phyloP scores from a whole-genome alignment of 2,888 invertebrate species.

The Tolmerus cingulatus region DNA sequence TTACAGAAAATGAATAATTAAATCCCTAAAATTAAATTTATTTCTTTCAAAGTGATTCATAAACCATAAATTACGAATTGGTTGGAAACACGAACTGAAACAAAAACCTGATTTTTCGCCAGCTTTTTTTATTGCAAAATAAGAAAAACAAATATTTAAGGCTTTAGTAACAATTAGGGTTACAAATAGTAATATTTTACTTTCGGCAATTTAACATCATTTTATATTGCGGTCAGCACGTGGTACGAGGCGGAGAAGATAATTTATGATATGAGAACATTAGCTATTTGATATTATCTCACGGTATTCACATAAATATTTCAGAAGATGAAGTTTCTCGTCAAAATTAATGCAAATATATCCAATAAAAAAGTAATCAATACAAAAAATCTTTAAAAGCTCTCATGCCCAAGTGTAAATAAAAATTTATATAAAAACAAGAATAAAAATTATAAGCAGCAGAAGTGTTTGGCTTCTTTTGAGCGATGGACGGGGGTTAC shows the following conservation, averaged over 20 bases:
- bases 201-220: background rate
- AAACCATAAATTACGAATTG: slow-evolving; percentile 21
- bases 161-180: background rate
- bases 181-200: background rate
- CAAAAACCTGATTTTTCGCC: background rate
- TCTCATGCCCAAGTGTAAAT: background rate
- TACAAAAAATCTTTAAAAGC: background rate
- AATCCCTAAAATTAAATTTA: slow-evolving; percentile 5
- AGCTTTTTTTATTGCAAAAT: background rate
- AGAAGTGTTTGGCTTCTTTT: background rate
- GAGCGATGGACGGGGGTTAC: background rate
- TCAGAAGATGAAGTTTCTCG: background rate
- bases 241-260: background rate
- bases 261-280: background rate
- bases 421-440: background rate
- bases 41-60: background rate
- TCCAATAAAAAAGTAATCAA: background rate
- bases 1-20: slow-evolving; percentile 4
- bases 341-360: background rate
- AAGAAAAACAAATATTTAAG: background rate
- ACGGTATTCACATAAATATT: background rate
- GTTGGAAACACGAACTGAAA: background rate
- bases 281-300: background rate
- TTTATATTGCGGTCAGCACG: background rate
- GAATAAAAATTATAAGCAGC: background rate